Evolutionary conservation across 2,797 vertebrate species (phyloP).

Genomic region (Dallia pectoralis): DNA sequence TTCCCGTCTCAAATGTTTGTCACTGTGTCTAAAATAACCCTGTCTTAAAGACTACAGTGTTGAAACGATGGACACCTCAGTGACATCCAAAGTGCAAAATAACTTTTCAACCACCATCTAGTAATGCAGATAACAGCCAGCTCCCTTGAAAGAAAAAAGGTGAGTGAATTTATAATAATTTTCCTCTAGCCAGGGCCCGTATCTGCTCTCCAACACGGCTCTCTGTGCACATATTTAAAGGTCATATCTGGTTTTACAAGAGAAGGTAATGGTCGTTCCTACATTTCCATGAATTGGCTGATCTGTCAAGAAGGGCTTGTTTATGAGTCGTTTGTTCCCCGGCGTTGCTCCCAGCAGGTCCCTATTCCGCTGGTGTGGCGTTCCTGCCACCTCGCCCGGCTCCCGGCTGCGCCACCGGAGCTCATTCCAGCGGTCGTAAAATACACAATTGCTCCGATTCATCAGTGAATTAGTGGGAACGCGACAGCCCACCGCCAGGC

Average conservation of each 20-base stretch:
- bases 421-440: slow-evolving; percentile 69
- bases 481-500: slow-evolving; percentile 47
- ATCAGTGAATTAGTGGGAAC: slow-evolving; percentile 69
- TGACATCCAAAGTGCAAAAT: slow-evolving; percentile 35
- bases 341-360: slow-evolving; percentile 22
- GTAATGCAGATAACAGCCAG: slow-evolving; percentile 38
- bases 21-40: neutral
- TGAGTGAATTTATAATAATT: slow-evolving; percentile 56
- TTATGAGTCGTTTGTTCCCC: slow-evolving; percentile 65
- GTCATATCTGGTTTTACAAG: slow-evolving; percentile 73
- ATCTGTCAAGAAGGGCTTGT: slow-evolving; percentile 72
- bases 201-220: slow-evolving; percentile 31
- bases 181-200: slow-evolving; percentile 30
- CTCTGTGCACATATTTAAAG: slow-evolving; percentile 69
- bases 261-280: slow-evolving; percentile 62
- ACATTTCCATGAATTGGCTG: slow-evolving; percentile 68
- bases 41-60: neutral
- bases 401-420: slow-evolving; percentile 38
- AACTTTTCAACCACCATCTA: slow-evolving; percentile 31
- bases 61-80: slow-evolving; percentile 18
- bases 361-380: neutral
- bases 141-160: slow-evolving; percentile 31
- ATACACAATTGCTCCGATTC: slow-evolving; percentile 69
- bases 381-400: slow-evolving; percentile 36
- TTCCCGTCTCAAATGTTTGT: neutral